Evolutionary conservation across 2,797 vertebrate species (phyloP), one percentile per base, ranked within the genome.

Genomic region (Rhinichthys osculus): DNA sequence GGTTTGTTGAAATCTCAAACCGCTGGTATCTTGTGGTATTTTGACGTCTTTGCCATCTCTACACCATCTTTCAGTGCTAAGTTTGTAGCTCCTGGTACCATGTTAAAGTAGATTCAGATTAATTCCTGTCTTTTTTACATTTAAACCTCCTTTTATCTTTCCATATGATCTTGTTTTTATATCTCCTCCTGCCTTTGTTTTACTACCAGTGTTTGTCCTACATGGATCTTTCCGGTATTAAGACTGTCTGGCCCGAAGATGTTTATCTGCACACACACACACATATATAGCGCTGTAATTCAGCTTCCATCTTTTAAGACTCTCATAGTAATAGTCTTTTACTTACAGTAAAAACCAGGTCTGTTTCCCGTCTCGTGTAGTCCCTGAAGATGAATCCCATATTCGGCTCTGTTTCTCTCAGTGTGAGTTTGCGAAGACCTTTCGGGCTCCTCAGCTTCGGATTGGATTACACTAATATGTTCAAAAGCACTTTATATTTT

Each of bases 401-500:
- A 73, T 77, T 27, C 19, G 54, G 40, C 62, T 30, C 30, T 78
- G 73, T 74, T 38, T 38, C 11, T 30, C 87, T 69, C 62, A 84
- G 85, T 77, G 27, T 30, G 83, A 85, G 79, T 82, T 82, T 82
- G 78, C 73, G 23, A 66, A 86, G 84, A 81, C 74, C 83, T 69
- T 59, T 67, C 16, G 8, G 38, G 30, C 35, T 70, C 73, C 73
- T 85, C 82, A 19, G 70, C 73, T 84, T 57, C 35, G 84, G 81
- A 88, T 88, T 87, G 88, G 87, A 88, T 90, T 87, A 90, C 84
- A 81, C 80, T 85, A 88, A 85, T 83, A 76, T 77, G 85, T 85
- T 87, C 82, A 85, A 86, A 87, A 81, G 83, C 78, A 82, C 86
- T 85, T 62, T 23, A 77, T 87, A 84, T 85, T 87, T 85, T 77